phyloP scores from a whole-genome alignment of 2,888 invertebrate species.

The Temnothorax ravouxi region DNA sequence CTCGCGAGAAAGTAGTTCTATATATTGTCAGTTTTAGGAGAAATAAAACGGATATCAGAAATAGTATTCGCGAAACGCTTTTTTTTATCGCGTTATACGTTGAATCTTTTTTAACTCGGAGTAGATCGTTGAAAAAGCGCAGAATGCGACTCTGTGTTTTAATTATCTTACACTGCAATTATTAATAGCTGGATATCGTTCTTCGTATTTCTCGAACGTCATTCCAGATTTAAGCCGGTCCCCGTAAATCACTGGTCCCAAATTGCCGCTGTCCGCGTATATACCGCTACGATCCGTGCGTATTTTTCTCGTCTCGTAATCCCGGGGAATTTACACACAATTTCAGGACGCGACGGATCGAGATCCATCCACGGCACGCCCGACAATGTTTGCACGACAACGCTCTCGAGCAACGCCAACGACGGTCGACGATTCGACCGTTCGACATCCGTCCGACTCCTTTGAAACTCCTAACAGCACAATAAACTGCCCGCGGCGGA shows the following conservation, averaged over 20 bases:
- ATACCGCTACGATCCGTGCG: neutral
- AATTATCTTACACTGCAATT: neutral
- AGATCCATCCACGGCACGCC: conserved; percentile 18
- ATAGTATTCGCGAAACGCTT: neutral
- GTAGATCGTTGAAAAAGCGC: neutral
- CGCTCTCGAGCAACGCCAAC: conserved; percentile 44
- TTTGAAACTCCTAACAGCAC: conserved; percentile 80
- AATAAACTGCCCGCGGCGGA: conserved; percentile 78
- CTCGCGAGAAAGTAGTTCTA: neutral
- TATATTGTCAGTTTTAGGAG: neutral
- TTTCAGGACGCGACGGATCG: conserved; percentile 27
- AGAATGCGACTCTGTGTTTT: neutral
- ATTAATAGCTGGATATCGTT: neutral
- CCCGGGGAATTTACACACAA: conserved; percentile 31
- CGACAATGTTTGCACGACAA: conserved; percentile 31
- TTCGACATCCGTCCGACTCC: conserved; percentile 73
- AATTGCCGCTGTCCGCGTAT: neutral
- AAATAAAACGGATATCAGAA: neutral
- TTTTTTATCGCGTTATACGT: neutral
- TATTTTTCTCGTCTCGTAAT: conserved; percentile 37
- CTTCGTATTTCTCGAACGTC: neutral
- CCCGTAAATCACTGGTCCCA: neutral
- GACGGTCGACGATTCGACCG: conserved; percentile 61
- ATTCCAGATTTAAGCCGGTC: neutral
- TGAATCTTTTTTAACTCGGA: neutral